Percentiles rank a stretch among this genome's conserved stretches.
These are phyloP conservation scores for Muscicapa comitata DNA, from an alignment of 2,797 vertebrate genomes.

Conservation along the genomic window DNA sequence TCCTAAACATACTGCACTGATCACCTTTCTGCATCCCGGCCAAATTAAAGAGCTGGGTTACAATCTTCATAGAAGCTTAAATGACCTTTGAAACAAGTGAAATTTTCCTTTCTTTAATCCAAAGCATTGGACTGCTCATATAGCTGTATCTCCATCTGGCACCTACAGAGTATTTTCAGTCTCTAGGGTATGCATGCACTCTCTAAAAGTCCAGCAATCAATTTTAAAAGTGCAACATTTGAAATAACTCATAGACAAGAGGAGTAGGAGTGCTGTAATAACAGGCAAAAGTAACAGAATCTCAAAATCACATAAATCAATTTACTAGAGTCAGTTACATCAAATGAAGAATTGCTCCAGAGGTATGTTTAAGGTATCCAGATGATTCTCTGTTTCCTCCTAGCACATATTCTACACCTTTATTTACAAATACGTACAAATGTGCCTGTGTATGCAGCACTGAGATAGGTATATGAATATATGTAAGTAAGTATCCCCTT, in stretches of 20 bases:
- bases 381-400: background rate
- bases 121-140: background rate
- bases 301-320: background rate
- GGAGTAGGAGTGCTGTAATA: background rate
- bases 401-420: background rate
- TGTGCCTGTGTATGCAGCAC: background rate
- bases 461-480: background rate
- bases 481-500: background rate
- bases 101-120: background rate
- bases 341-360: background rate
- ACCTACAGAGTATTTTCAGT: background rate
- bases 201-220: background rate
- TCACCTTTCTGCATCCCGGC: background rate
- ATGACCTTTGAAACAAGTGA: background rate
- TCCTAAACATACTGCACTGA: background rate
- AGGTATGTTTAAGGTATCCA: background rate
- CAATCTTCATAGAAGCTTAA: background rate
- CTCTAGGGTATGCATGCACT: background rate
- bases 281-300: background rate
- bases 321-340: background rate
- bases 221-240: background rate
- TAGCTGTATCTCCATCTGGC: background rate
- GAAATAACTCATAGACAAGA: background rate
- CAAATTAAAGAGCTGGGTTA: background rate
- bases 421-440: background rate